Evolutionary conservation across 1,140 invertebrate species (phyloP).

Genomic region (Dermatophagoides farinae): DNA sequence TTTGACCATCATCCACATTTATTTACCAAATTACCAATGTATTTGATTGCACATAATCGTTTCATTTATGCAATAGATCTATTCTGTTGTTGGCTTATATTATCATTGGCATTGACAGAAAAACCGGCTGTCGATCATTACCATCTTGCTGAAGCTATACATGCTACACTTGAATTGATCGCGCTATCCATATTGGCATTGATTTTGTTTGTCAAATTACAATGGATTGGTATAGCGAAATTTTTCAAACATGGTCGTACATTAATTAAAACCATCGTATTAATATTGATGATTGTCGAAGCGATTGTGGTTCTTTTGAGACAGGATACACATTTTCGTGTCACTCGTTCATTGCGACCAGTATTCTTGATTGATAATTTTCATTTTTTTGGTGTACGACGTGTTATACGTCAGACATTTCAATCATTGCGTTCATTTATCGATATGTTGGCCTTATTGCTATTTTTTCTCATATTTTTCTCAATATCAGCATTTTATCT

Average conservation of each 20-base stretch:
- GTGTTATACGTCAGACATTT: constrained; percentile 35
- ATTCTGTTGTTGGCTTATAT: constrained; percentile 48
- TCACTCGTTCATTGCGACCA: constrained; percentile 63
- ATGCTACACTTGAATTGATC: constrained; percentile 61
- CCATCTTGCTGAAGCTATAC: constrained; percentile 37
- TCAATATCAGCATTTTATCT: constrained; percentile 55
- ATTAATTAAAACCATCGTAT: constrained; percentile 54
- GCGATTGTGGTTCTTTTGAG: constrained; percentile 55
- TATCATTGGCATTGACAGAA: constrained; percentile 58
- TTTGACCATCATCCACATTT: constrained; percentile 67
- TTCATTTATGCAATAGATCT: constrained; percentile 71
- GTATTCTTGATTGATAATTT: constrained; percentile 71
- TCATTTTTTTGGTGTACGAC: constrained; percentile 44
- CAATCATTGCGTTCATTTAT: constrained; percentile 69
- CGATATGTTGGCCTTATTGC: constrained; percentile 60
- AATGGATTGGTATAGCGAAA: constrained; percentile 64
- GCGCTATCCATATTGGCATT: constrained; percentile 51
- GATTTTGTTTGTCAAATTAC: constrained; percentile 53
- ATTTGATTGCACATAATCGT: constrained; percentile 62
- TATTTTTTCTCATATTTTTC: constrained; percentile 69
- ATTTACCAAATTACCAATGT: constrained; percentile 59
- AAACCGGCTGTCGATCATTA: constrained; percentile 52
- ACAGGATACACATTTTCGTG: constrained; percentile 63
- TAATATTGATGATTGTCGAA: constrained; percentile 64
- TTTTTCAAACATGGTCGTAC: constrained; percentile 64